phyloP scores from a whole-genome alignment of 2,888 invertebrate species.

The Aelia acuminata region DNA sequence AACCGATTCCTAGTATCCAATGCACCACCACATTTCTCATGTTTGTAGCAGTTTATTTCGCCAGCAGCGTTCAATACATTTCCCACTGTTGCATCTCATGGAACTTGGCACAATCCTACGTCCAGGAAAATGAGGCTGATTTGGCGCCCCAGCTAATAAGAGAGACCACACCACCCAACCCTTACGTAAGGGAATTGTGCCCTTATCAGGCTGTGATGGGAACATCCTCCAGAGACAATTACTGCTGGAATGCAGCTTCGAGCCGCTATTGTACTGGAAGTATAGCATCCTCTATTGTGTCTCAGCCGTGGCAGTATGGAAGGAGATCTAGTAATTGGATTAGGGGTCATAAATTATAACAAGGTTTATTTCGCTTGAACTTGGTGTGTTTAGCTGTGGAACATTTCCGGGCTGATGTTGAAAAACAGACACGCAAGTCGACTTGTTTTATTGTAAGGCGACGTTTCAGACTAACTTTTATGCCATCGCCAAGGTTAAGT shows the following conservation, averaged over 20 bases:
- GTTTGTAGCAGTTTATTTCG: too few species aligned
- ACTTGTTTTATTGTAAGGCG: too few species aligned
- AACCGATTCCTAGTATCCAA: too few species aligned
- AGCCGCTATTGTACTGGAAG: constrained; percentile 23
- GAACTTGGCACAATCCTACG: not conserved
- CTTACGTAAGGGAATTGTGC: constrained; percentile 24
- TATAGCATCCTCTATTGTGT: not conserved
- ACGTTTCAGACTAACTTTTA: too few species aligned
- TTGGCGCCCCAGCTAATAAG: not conserved
- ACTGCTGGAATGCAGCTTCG: constrained; percentile 28
- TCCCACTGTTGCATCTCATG: not conserved
- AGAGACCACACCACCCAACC: not conserved
- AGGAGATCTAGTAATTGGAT: constrained; percentile 15
- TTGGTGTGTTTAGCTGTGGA: too few species aligned
- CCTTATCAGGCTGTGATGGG: not conserved
- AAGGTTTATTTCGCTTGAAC: too few species aligned
- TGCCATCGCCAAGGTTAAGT: too few species aligned
- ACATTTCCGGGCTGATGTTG: too few species aligned
- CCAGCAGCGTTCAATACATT: not conserved
- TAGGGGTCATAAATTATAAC: not conserved
- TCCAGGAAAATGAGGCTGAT: not conserved
- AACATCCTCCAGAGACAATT: constrained; percentile 41
- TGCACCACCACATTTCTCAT: too few species aligned
- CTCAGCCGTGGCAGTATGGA: not conserved
- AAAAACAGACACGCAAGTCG: too few species aligned